phyloP scores from a whole-genome alignment of 2,888 invertebrate species.

The Exocentrus adspersus region DNA sequence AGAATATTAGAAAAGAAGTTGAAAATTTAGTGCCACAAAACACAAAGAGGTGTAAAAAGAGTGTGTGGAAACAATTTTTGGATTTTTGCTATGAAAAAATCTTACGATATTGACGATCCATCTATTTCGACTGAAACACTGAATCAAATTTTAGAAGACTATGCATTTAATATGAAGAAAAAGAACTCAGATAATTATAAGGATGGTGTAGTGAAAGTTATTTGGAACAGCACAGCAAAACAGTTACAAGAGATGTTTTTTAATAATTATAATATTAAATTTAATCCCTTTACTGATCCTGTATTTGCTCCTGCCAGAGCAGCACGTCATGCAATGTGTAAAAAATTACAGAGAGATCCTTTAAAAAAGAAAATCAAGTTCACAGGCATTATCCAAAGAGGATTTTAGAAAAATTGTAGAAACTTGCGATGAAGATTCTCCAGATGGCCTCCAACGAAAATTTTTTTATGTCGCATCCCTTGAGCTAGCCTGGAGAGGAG shows the following conservation, averaged over 20 bases:
- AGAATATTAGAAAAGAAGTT: constrained; percentile 1
- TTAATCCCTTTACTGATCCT: not conserved
- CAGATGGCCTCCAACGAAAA: not conserved
- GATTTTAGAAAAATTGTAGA: not conserved
- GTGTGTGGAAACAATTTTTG: not conserved
- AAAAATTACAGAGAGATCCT: constrained; percentile 10
- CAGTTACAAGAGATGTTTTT: not conserved
- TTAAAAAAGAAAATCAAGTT: not conserved
- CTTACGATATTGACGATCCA: not conserved
- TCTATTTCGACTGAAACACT: not conserved
- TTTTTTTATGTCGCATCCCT: constrained; percentile 2
- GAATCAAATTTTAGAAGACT: not conserved
- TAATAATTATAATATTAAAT: not conserved
- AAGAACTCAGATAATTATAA: not conserved
- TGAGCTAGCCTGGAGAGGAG: constrained; percentile 3
- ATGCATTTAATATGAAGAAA: not conserved
- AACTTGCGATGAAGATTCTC: not conserved
- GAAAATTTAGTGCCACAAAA: constrained; percentile 1
- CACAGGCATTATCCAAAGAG: not conserved
- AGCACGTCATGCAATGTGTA: constrained; percentile 10
- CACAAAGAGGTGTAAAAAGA: not conserved
- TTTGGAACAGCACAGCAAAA: constrained; percentile 1
- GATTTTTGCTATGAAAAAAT: not conserved
- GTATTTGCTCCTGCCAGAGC: not conserved
- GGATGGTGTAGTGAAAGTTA: not conserved